phyloP scores from a whole-genome alignment of 2,888 invertebrate genomes.

The Pterostichus niger region DNA sequence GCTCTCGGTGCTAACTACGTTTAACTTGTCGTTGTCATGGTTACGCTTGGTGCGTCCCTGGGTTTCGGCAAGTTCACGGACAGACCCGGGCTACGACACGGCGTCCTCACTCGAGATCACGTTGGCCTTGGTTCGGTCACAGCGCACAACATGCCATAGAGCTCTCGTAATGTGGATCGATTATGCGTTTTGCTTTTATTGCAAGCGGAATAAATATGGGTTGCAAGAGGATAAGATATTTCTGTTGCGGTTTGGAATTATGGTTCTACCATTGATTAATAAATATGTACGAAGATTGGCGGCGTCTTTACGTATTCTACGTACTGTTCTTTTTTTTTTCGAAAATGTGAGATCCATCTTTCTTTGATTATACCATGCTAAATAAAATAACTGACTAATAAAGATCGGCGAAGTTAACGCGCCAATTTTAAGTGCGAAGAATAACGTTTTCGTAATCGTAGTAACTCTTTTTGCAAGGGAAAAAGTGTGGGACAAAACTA shows the following conservation, averaged over 20 bases:
- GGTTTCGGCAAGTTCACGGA: slow-evolving; percentile 63
- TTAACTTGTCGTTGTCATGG: slow-evolving; percentile 27
- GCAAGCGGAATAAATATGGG: not conserved
- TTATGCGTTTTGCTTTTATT: slow-evolving; percentile 9
- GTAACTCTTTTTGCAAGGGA: too few relatives aligned
- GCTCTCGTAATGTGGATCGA: slow-evolving; percentile 46
- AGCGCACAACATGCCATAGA: slow-evolving; percentile 9
- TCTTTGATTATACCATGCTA: too few relatives aligned
- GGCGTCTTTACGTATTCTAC: too few relatives aligned
- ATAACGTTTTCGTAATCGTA: too few relatives aligned
- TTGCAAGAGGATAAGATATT: not conserved
- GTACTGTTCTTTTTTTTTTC: too few relatives aligned
- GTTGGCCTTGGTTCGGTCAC: slow-evolving; percentile 62
- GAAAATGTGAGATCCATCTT: too few relatives aligned
- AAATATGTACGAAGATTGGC: too few relatives aligned
- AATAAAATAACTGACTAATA: too few relatives aligned
- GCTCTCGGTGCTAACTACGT: slow-evolving; percentile 11
- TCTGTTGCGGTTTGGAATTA: not conserved
- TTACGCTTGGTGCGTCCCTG: slow-evolving; percentile 23
- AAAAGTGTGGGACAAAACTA: too few relatives aligned
- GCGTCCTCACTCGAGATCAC: slow-evolving; percentile 54
- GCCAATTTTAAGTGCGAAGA: too few relatives aligned
- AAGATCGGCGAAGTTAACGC: too few relatives aligned
- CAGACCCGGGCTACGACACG: slow-evolving; percentile 23
- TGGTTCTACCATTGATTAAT: not conserved